Conservation (phyloP, 2,888 invertebrate species). For the Ormia ochracea region DNA sequence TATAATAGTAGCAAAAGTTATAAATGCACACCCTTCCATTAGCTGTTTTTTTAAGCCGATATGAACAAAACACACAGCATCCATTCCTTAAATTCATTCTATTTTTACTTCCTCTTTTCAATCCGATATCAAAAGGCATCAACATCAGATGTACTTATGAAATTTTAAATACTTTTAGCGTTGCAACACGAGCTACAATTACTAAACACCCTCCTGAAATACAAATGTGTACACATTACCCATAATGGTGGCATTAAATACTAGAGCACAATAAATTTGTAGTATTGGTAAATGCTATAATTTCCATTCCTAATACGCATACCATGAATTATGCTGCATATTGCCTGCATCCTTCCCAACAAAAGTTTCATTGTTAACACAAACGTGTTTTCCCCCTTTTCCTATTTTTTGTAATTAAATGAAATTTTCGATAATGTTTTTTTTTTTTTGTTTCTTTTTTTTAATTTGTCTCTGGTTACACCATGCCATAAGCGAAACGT, state of each 20-base stretch:
- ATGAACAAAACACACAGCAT: slow-evolving; percentile 39
- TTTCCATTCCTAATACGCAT: slow-evolving; percentile 25
- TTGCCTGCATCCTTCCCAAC: slow-evolving; percentile 1
- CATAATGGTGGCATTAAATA: slow-evolving; percentile 48
- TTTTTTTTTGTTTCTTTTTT: neutral
- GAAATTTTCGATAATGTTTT: slow-evolving; percentile 33
- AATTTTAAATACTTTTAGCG: slow-evolving; percentile 35
- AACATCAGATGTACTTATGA: slow-evolving; percentile 45
- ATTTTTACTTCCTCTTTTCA: slow-evolving; percentile 20
- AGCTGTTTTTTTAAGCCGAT: slow-evolving; percentile 28
- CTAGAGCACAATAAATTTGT: neutral
- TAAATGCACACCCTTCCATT: slow-evolving; percentile 45
- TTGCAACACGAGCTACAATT: slow-evolving; percentile 20
- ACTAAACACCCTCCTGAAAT: neutral
- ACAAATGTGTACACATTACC: neutral
- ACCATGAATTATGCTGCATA: neutral
- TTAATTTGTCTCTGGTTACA: slow-evolving; percentile 4
- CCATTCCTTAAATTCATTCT: slow-evolving; percentile 12
- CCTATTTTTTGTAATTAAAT: slow-evolving; percentile 49
- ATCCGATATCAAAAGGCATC: slow-evolving; percentile 37
- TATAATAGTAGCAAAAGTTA: slow-evolving; percentile 1
- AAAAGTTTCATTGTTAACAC: slow-evolving; percentile 38
- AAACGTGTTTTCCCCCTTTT: slow-evolving; percentile 17
- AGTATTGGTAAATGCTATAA: slow-evolving; percentile 9
- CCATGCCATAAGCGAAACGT: slow-evolving; percentile 20